Conservation (phyloP, 2,797 vertebrate species). For the Phataginus tetradactyla region DNA sequence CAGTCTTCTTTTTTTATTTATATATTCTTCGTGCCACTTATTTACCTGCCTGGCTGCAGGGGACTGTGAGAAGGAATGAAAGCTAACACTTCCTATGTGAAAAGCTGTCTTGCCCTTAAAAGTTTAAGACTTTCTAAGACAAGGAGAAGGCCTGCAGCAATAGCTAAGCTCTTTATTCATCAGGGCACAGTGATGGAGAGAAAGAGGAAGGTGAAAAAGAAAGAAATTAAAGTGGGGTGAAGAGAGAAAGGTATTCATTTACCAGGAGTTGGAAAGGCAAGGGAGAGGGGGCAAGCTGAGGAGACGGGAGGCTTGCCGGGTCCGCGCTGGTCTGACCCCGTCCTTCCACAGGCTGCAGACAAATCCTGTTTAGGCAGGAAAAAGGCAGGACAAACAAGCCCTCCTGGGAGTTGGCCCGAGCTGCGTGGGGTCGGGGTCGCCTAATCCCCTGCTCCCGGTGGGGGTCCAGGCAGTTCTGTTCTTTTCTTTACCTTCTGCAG, state of each 20-base stretch:
- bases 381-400: too few relatives aligned
- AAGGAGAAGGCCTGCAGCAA: neutral
- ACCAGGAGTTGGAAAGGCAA: neutral
- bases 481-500: neutral
- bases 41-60: neutral
- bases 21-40: neutral
- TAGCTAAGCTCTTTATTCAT: neutral
- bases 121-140: neutral
- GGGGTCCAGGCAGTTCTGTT: neutral
- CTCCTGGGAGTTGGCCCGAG: neutral
- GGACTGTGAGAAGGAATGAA: neutral
- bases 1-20: neutral
- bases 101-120: neutral
- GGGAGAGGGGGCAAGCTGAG: neutral
- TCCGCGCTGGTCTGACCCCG: accelerated
- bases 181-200: neutral
- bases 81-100: neutral
- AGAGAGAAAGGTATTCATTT: too few relatives aligned
- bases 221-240: neutral
- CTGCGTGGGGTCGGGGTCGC: too few relatives aligned
- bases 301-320: too few relatives aligned
- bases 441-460: neutral
- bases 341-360: neutral
- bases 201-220: neutral
- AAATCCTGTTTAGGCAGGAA: too few relatives aligned